Evolutionary conservation across 2,797 vertebrate species (phyloP), one percentile per base, ranked within the genome.

Genomic region (Podarcis siculus): DNA sequence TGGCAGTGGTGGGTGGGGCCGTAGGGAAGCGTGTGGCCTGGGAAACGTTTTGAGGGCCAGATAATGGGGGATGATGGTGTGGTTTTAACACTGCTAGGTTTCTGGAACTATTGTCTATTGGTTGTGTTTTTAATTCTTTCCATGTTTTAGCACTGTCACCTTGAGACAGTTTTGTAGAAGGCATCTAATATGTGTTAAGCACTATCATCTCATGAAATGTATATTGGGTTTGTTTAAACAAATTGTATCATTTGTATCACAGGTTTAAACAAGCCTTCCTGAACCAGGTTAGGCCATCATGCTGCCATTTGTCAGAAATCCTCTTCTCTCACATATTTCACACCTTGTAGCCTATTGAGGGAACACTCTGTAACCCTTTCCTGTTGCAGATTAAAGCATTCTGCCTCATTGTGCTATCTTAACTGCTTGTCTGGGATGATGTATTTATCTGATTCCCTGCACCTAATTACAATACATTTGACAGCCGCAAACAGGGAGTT

Each of bases 291-390:
- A 37, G 73, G 77, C 73, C 30, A 58, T 67, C 49, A 64, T 35
- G 39, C 71, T 66, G 55, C 55, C 19, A 76, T 4, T 55, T 89
- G 83, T 67, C 88, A 82, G 64, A 94, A 85, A 37, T 71, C 82
- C 45, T 84, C 82, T 75, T 73, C 17, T 30, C 76, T 89, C 87
- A 79, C 88, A 73, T 15, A 5, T 85, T 67, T 87, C 91, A 64
- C n/a, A 93, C 21, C 82, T 91, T 85, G 75, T 87, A 83, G 42
- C 77, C 85, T 92, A 84, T 81, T 94, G 93, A 92, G 90, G 84
- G 87, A 92, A 91, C 91, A 94, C 89, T 93, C 90, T 93, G 90
- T 93, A 93, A 77, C 89, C 90, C 86, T 75, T 94, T 95, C 95
- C 91, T 91, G 83, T 90, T 91, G 79, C 66, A 91, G 87, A 91